phyloP scores from a whole-genome alignment of 1,140 invertebrate genomes.

The Mactra quadrangularis region DNA sequence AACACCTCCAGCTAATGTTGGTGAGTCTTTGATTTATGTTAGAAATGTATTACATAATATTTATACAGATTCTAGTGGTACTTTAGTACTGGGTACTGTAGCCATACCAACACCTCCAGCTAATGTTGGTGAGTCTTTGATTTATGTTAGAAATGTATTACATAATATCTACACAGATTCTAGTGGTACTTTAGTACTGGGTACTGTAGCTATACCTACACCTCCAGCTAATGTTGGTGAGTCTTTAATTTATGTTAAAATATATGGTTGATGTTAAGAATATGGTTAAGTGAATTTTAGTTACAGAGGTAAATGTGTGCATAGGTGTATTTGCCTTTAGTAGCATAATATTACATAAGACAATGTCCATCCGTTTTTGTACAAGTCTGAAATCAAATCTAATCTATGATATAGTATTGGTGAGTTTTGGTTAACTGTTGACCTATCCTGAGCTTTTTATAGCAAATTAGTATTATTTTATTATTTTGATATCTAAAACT shows the following conservation, averaged over 20 bases:
- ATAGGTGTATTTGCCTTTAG: too few species aligned
- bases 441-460: too few species aligned
- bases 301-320: too few species aligned
- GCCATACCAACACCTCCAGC: slow-evolving; percentile 77
- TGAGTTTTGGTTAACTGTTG: too few species aligned
- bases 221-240: slow-evolving; percentile 80
- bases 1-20: slow-evolving; percentile 78
- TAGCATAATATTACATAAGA: too few species aligned
- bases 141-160: slow-evolving; percentile 23
- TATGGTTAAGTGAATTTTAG: too few species aligned
- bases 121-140: slow-evolving; percentile 76
- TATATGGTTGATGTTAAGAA: too few species aligned
- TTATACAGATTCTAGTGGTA: slow-evolving; percentile 70
- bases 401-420: too few species aligned
- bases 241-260: slow-evolving; percentile 33
- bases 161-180: slow-evolving; percentile 71
- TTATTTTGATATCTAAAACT: too few species aligned
- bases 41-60: slow-evolving; percentile 61
- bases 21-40: slow-evolving; percentile 64
- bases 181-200: slow-evolving; percentile 70
- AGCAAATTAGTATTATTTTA: too few species aligned
- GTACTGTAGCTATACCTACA: slow-evolving; percentile 72
- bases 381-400: too few species aligned
- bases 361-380: too few species aligned
- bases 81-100: slow-evolving; percentile 71